Evolutionary conservation across 2,888 invertebrate species (phyloP).

Genomic region (Diadegma fenestrale): DNA sequence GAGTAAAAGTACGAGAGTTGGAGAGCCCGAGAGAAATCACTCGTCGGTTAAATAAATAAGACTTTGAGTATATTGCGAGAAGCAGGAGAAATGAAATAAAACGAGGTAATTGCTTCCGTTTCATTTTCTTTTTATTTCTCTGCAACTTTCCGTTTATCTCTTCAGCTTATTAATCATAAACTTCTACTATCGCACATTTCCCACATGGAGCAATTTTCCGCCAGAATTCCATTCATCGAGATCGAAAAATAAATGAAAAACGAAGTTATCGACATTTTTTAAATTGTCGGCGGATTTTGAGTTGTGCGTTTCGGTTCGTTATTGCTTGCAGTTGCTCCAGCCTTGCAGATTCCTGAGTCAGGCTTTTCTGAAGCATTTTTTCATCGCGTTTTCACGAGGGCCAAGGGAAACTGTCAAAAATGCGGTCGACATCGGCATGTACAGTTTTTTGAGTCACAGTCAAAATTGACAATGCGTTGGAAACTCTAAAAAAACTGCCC

Average conservation of each 20-base stretch:
- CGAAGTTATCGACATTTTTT: background rate
- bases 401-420: too few relatives aligned
- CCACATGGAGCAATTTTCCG: background rate
- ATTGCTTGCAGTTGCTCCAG: too few relatives aligned
- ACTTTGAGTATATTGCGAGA: slow-evolving; percentile 58
- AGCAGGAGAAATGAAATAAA: slow-evolving; percentile 53
- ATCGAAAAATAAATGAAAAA: background rate
- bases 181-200: background rate
- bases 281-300: background rate
- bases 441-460: too few relatives aligned
- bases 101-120: slow-evolving; percentile 51
- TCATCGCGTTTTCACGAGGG: too few relatives aligned
- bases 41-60: slow-evolving; percentile 67
- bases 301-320: too few relatives aligned
- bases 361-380: too few relatives aligned
- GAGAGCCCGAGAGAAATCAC: slow-evolving; percentile 62
- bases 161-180: slow-evolving; percentile 41
- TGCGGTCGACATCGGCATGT: too few relatives aligned
- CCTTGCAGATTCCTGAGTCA: too few relatives aligned
- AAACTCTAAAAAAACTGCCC: too few relatives aligned
- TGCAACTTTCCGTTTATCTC: slow-evolving; percentile 14
- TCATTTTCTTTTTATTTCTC: slow-evolving; percentile 38
- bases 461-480: too few relatives aligned
- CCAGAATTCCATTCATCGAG: background rate
- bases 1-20: slow-evolving; percentile 28